phyloP scores from a whole-genome alignment of 2,797 vertebrate species.

The Paramormyrops hopkinsi region DNA sequence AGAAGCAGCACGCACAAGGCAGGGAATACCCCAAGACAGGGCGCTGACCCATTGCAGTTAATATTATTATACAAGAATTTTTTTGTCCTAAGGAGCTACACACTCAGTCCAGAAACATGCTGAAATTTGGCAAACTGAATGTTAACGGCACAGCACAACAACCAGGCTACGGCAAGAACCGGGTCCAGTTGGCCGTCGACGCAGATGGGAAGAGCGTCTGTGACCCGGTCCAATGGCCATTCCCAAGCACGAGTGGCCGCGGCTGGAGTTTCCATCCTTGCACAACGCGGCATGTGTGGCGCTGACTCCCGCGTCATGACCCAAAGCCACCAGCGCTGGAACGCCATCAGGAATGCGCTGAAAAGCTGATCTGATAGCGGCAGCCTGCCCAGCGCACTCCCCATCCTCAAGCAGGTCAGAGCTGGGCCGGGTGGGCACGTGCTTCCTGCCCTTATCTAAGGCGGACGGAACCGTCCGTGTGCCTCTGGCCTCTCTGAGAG shows the following conservation, averaged over 20 bases:
- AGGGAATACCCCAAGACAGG: not conserved
- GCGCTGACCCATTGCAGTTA: not conserved
- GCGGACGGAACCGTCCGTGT: not conserved
- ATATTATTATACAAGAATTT: not conserved
- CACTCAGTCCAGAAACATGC: not conserved
- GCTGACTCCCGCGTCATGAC: not conserved
- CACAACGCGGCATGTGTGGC: not conserved
- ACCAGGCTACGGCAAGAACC: not conserved
- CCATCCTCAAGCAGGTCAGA: not conserved
- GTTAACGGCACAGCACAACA: not conserved
- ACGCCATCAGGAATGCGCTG: not conserved
- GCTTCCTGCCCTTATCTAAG: constrained; percentile 1
- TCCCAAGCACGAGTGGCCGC: not conserved
- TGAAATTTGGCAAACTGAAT: not conserved
- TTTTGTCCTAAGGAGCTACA: not conserved
- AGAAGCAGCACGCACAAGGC: not conserved
- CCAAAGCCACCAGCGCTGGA: not conserved
- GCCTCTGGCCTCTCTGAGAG: not conserved
- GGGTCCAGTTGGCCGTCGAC: not conserved
- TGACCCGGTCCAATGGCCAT: not conserved
- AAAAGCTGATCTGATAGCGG: constrained; percentile 7
- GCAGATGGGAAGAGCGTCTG: not conserved
- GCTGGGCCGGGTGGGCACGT: not conserved
- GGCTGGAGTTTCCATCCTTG: constrained; percentile 1
- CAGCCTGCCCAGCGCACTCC: not conserved